Percentiles rank a stretch among this genome's conserved stretches.
phyloP scores from a whole-genome alignment of 2,113 vertebrate genomes.

The Capra hircus region DNA sequence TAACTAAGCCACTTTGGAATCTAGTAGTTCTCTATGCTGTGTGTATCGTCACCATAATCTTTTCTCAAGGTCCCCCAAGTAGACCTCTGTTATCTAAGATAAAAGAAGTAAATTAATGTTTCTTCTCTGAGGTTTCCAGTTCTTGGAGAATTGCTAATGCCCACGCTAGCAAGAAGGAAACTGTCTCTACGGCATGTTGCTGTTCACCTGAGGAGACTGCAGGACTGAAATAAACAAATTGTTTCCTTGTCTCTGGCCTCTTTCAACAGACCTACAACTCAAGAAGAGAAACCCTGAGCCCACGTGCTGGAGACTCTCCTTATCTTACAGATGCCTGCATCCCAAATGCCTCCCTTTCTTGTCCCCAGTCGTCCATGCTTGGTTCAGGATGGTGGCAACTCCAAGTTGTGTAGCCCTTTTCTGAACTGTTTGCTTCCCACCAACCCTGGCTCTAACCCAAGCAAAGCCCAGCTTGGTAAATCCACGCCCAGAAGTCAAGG shows the following conservation, averaged over 20 bases:
- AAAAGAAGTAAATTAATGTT: background rate
- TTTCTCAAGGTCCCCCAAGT: background rate
- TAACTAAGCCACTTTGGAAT: background rate
- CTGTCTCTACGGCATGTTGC: background rate
- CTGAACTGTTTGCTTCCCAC: background rate
- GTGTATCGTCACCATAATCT: background rate
- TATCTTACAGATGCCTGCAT: background rate
- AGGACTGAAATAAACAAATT: background rate
- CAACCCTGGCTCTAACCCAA: background rate
- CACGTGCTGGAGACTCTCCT: background rate
- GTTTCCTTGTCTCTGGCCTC: constrained; percentile 5
- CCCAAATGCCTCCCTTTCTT: background rate
- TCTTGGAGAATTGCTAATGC: background rate
- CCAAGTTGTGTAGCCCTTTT: background rate
- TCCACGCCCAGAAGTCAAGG: background rate
- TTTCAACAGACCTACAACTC: background rate
- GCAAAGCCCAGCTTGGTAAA: background rate
- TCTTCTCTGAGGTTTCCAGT: background rate
- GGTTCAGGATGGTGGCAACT: background rate
- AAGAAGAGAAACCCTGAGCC: background rate
- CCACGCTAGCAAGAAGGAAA: background rate
- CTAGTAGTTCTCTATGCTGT: background rate
- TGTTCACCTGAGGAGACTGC: background rate
- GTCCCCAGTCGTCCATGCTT: background rate
- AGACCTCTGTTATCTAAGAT: background rate